A percentile compares a stretch with the other conserved stretches of the same genome.
These are phyloP conservation scores for Ips typographus DNA, from an alignment of 1,140 invertebrate genomes.

Conservation along the genomic window DNA sequence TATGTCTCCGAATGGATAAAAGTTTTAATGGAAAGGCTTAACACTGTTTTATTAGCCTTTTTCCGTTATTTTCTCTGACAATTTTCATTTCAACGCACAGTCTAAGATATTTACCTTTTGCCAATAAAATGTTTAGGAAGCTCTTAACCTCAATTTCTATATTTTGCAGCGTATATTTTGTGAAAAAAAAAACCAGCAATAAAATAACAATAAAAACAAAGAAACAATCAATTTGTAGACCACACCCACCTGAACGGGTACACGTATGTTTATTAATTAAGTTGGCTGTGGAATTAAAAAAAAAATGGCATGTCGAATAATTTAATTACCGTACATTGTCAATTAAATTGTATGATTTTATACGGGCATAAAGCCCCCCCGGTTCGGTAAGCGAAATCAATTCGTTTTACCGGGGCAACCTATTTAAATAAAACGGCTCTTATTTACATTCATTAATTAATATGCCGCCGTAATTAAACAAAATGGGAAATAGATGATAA, in stretches of 20 bases:
- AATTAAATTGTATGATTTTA: conserved; percentile 9
- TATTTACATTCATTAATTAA: conserved; percentile 16
- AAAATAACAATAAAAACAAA: too few species aligned
- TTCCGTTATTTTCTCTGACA: too few species aligned
- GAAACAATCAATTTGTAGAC: too few species aligned
- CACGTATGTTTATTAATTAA: too few species aligned
- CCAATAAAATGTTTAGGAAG: too few species aligned
- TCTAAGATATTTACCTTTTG: too few species aligned
- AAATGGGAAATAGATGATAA: conserved; percentile 10
- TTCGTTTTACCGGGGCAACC: conserved; percentile 1
- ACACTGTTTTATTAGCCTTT: not conserved
- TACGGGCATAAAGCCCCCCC: conserved; percentile 2
- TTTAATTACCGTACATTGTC: conserved; percentile 8
- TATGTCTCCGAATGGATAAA: not conserved
- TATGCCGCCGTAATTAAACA: conserved; percentile 13
- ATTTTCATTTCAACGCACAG: too few species aligned
- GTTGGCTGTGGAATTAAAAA: too few species aligned
- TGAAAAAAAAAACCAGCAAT: too few species aligned
- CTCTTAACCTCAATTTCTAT: too few species aligned
- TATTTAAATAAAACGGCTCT: not conserved
- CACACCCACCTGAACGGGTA: too few species aligned
- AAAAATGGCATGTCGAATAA: not conserved
- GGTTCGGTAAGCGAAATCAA: not conserved
- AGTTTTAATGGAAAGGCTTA: conserved; percentile 1
- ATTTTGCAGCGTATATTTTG: too few species aligned